Conservation (phyloP, 2,113 vertebrate genomes). For the Arothron firmamentum region DNA sequence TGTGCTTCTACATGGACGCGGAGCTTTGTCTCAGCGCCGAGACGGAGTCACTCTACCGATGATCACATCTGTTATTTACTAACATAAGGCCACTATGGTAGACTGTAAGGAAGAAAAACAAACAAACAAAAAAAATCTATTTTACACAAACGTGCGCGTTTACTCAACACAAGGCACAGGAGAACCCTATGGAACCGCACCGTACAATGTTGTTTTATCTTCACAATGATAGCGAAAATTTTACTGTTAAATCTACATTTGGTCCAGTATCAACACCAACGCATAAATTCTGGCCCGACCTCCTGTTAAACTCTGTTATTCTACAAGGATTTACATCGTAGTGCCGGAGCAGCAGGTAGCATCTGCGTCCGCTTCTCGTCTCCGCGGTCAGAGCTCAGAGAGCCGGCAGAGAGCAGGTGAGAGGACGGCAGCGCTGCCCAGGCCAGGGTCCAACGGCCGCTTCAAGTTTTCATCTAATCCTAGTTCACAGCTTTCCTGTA, state of each 20-base stretch:
- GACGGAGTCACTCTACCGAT: constrained; percentile 39
- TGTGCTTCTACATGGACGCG: constrained; percentile 62
- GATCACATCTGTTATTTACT: constrained; percentile 52
- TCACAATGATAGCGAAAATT: constrained; percentile 41
- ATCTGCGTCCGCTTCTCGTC: constrained; percentile 22
- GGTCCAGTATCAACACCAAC: constrained; percentile 64
- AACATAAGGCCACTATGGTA: constrained; percentile 79
- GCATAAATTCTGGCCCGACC: background rate
- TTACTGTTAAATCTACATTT: constrained; percentile 49
- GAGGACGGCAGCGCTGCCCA: constrained; percentile 22
- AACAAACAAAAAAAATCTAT: constrained; percentile 42
- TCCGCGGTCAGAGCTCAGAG: constrained; percentile 25
- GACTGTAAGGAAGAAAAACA: constrained; percentile 38
- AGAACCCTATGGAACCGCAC: constrained; percentile 46
- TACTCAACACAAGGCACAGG: constrained; percentile 66
- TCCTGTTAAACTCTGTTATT: constrained; percentile 1
- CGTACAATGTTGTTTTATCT: constrained; percentile 19
- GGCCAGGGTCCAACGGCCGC: constrained; percentile 14
- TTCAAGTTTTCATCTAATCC: constrained; percentile 35
- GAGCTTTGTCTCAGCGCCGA: constrained; percentile 41
- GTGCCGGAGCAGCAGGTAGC: constrained; percentile 26
- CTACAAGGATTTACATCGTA: constrained; percentile 49
- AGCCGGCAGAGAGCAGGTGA: constrained; percentile 36
- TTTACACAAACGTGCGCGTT: constrained; percentile 53
- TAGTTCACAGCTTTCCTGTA: constrained; percentile 53